Evolutionary conservation across 2,797 vertebrate species (phyloP).

Genomic region (Chelon labrosus): DNA sequence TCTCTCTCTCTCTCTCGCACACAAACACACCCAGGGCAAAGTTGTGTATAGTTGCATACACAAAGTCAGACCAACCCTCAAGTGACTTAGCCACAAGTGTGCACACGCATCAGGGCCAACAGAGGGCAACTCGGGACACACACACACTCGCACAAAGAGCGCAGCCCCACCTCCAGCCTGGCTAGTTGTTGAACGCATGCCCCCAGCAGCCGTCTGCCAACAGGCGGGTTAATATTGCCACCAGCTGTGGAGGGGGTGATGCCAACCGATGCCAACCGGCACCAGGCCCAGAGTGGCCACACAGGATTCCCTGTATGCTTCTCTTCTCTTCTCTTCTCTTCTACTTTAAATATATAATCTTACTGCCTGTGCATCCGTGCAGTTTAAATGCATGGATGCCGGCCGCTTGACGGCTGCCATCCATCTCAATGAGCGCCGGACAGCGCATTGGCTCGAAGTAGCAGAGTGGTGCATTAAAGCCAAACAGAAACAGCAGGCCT

Average conservation of each 20-base stretch:
- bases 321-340: constrained; percentile 19
- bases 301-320: constrained; percentile 63
- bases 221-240: constrained; percentile 74
- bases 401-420: constrained; percentile 4
- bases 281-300: constrained; percentile 65
- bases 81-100: constrained; percentile 48
- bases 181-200: constrained; percentile 52
- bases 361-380: neutral
- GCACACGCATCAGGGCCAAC: constrained; percentile 47
- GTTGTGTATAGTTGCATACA: constrained; percentile 24
- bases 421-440: constrained; percentile 42
- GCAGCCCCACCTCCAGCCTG: constrained; percentile 39
- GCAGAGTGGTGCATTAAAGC: neutral
- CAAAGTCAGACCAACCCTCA: constrained; percentile 44
- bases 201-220: constrained; percentile 64
- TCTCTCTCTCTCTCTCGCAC: neutral
- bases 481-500: neutral
- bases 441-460: too few species aligned
- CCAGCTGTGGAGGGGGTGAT: constrained; percentile 74
- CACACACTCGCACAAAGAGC: neutral
- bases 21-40: constrained; percentile 12
- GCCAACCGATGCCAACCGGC: constrained; percentile 63
- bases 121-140: constrained; percentile 75
- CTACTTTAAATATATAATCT: constrained; percentile 16
- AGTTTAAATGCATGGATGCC: constrained; percentile 16